These are phyloP conservation scores for Hydrocynus forskahlii DNA, from an alignment of 2,797 vertebrate genomes.

Conservation along the genomic window DNA sequence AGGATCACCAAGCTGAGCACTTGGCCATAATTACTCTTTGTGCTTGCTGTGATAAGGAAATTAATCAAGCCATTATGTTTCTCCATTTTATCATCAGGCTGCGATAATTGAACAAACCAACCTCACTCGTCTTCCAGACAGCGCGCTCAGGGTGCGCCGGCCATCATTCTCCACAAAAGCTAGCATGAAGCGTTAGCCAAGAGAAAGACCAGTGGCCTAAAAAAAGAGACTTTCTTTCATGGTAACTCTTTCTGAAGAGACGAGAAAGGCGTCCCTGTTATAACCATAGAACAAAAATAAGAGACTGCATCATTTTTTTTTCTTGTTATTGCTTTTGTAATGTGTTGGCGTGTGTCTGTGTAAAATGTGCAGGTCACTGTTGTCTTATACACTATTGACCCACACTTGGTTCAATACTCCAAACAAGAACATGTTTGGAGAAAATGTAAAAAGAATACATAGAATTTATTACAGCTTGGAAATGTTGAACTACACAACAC, in stretches of 20 bases:
- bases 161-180: slow-evolving; percentile 40
- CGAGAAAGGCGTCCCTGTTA: neutral
- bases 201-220: neutral
- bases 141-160: slow-evolving; percentile 25
- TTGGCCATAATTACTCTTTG: slow-evolving; percentile 88
- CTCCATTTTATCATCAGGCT: slow-evolving; percentile 74
- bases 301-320: too few species aligned
- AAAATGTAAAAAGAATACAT: too few species aligned
- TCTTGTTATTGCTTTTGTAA: too few species aligned
- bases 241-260: neutral
- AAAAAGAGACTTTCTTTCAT: neutral
- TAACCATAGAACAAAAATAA: too few species aligned
- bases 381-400: too few species aligned
- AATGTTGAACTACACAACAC: too few species aligned
- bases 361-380: too few species aligned
- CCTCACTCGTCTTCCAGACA: slow-evolving; percentile 73
- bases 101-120: slow-evolving; percentile 78
- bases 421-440: too few species aligned
- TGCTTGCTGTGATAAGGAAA: slow-evolving; percentile 84
- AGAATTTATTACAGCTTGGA: too few species aligned
- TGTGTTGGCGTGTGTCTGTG: too few species aligned
- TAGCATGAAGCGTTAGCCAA: slow-evolving; percentile 31
- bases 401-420: too few species aligned
- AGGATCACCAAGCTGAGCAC: slow-evolving; percentile 76
- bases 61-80: slow-evolving; percentile 86